These are phyloP conservation scores for Crenuchus spilurus DNA, from an alignment of 2,797 vertebrate species.

Conservation along the genomic window DNA sequence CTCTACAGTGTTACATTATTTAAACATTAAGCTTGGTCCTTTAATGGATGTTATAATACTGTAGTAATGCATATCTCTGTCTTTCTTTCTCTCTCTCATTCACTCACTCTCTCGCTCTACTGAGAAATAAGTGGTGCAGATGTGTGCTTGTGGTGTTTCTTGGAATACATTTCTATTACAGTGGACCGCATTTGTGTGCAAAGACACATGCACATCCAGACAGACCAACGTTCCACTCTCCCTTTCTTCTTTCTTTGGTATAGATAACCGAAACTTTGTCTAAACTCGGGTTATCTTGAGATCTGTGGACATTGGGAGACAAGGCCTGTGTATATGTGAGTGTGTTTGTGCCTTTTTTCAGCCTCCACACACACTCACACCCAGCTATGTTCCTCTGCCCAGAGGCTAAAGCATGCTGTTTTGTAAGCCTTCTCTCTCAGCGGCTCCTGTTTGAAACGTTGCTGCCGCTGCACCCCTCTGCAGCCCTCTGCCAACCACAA, in stretches of 20 bases:
- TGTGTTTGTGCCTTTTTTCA: conserved; percentile 33
- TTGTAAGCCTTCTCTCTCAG: conserved; percentile 42
- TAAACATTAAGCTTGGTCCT: too few species aligned
- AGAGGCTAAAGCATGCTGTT: conserved; percentile 37
- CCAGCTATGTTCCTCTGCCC: conserved; percentile 37
- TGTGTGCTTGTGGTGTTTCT: conserved; percentile 12
- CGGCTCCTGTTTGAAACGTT: conserved; percentile 35
- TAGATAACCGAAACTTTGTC: conserved; percentile 60
- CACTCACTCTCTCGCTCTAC: not conserved
- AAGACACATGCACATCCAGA: not conserved
- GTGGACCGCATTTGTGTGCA: not conserved
- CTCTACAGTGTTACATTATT: too few species aligned
- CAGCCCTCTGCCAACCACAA: conserved; percentile 58
- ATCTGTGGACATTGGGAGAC: conserved; percentile 49
- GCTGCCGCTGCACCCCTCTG: conserved; percentile 39
- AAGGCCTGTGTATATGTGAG: conserved; percentile 44
- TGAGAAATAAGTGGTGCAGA: not conserved
- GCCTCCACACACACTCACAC: conserved; percentile 19
- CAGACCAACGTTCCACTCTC: conserved; percentile 40
- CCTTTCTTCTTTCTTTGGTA: conserved; percentile 51
- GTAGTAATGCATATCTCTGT: not conserved
- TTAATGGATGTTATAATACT: not conserved
- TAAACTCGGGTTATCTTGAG: conserved; percentile 55
- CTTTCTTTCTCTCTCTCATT: not conserved
- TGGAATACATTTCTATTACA: conserved; percentile 10